Evolutionary conservation across 2,797 vertebrate genomes (phyloP).

Genomic region (Poecilia velifera): DNA sequence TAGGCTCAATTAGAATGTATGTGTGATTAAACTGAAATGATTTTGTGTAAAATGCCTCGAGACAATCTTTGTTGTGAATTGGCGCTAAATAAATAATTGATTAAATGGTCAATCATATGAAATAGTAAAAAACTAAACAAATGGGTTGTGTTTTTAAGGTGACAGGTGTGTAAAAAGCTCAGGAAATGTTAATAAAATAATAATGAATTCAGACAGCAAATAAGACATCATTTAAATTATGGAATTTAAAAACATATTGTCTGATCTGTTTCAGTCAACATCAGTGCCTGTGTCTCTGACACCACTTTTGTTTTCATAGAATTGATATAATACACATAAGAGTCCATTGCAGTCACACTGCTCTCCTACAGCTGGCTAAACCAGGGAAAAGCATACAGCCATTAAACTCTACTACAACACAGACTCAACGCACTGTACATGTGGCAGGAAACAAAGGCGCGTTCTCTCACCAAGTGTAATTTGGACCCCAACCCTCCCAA

Average conservation of each 20-base stretch:
- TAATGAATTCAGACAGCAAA: too few species aligned
- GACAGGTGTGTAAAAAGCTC: background rate
- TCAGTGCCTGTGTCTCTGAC: too few species aligned
- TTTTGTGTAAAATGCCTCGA: too few species aligned
- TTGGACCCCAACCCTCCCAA: conserved; percentile 76
- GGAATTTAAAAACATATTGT: too few species aligned
- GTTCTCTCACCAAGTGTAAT: conserved; percentile 78
- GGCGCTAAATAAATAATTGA: too few species aligned
- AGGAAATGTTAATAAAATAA: background rate
- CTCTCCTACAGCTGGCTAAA: conserved; percentile 53
- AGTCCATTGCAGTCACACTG: conserved; percentile 48
- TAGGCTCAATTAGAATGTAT: too few species aligned
- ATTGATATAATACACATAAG: background rate
- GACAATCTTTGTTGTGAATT: too few species aligned
- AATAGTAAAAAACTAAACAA: background rate
- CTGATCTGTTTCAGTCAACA: too few species aligned
- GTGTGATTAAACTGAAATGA: too few species aligned
- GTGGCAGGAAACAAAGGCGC: conserved; percentile 73
- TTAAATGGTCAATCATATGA: background rate
- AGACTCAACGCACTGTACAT: conserved; percentile 58
- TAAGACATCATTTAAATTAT: too few species aligned
- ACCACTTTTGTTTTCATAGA: too few species aligned
- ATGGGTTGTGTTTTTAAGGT: background rate
- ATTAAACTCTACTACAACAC: conserved; percentile 50
- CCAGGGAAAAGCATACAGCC: conserved; percentile 56